Percentiles rank a stretch among this genome's conserved stretches.
Evolutionary conservation across 1,140 invertebrate genomes (phyloP).

Genomic region (Euura saliciscinereae): DNA sequence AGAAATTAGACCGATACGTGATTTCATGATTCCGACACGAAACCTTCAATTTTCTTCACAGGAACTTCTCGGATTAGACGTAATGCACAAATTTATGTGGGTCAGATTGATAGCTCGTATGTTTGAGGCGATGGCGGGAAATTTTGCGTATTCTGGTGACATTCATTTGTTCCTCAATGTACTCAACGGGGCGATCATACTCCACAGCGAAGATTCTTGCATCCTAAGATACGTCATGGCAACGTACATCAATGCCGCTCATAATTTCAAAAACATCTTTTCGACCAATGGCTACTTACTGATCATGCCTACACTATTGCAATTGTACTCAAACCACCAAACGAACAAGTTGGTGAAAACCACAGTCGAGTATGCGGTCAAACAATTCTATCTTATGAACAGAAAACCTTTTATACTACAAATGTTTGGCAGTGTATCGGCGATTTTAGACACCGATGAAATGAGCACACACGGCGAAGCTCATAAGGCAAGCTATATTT

Average conservation of each 20-base stretch:
- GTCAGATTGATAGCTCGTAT: slow-evolving; percentile 93
- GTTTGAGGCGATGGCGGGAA: slow-evolving; percentile 98
- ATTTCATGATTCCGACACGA: slow-evolving; percentile 22
- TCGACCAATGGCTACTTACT: slow-evolving; percentile 96
- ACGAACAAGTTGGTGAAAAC: slow-evolving; percentile 94
- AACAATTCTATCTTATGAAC: slow-evolving; percentile 98
- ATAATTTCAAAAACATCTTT: slow-evolving; percentile 99
- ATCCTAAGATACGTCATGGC: slow-evolving; percentile 96
- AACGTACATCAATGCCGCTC: slow-evolving; percentile 96
- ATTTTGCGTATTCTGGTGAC: slow-evolving; percentile 97
- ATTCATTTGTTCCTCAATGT: slow-evolving; percentile 98
- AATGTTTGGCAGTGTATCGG: slow-evolving; percentile 98
- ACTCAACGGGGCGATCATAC: slow-evolving; percentile 93
- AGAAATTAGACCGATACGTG: slow-evolving; percentile 17
- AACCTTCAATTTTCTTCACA: slow-evolving; percentile 36
- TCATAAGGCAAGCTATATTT: slow-evolving; percentile 72
- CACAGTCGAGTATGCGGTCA: slow-evolving; percentile 96
- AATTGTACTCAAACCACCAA: slow-evolving; percentile 97
- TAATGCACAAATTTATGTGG: slow-evolving; percentile 99
- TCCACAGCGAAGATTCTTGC: slow-evolving; percentile 95
- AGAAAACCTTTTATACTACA: slow-evolving; percentile 98
- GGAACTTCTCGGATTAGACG: slow-evolving; percentile 92
- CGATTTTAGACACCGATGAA: slow-evolving; percentile 93
- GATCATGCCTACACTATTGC: slow-evolving; percentile 96
- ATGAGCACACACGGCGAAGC: slow-evolving; percentile 85